Evolutionary conservation across 2,797 vertebrate genomes (phyloP), one percentile per base, ranked within the genome.

Genomic region (Periparus ater): DNA sequence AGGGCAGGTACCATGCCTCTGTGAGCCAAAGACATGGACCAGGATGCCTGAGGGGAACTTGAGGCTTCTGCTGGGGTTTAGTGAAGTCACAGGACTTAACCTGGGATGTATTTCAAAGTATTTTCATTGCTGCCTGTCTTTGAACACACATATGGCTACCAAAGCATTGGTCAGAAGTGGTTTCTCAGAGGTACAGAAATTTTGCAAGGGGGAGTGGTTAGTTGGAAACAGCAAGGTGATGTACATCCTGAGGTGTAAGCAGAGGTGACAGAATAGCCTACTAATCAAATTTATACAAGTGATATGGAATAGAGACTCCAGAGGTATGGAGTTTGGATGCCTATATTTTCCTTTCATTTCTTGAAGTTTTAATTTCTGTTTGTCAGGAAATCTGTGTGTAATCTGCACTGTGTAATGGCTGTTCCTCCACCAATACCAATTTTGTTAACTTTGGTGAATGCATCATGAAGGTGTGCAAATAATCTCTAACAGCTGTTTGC

Each of bases 81-180:
- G 7, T 67, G 21, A 53, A 50, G 23, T 20, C 10, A 13, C 10
- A 45, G 54, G 27, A 48, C 34, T 66, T 22, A 75, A 30, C 18
- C 34, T 5, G 1, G 8, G n/a, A 7, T 70, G 2, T 30, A 58
- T 55, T 54, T 81, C 10, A 27, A 44, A 62, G 17, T 71, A 26
- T 51, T 88, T 47, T 66, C 6, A 11, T 58, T 84, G 61, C 58
- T 65, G 19, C 38, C 45, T 48, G 2, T 53, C 20, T 65, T 8
- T 44, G 54, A 75, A 32, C 26, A 13, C 7, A 38, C 0, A 0
- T 29, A 11, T 0, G 6, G 47, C 58, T 89, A 36, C 67, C 30
- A 47, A 58, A 66, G 51, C 27, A 27, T 30, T 1, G 1, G 30
- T 78, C n/a, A 55, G 54, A 65, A 47, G 18, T n/a, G 55, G 27